Evolutionary conservation across 2,113 vertebrate species (phyloP), one percentile per base, ranked within the genome.

Genomic region (Periophthalmodon schlosseri): DNA sequence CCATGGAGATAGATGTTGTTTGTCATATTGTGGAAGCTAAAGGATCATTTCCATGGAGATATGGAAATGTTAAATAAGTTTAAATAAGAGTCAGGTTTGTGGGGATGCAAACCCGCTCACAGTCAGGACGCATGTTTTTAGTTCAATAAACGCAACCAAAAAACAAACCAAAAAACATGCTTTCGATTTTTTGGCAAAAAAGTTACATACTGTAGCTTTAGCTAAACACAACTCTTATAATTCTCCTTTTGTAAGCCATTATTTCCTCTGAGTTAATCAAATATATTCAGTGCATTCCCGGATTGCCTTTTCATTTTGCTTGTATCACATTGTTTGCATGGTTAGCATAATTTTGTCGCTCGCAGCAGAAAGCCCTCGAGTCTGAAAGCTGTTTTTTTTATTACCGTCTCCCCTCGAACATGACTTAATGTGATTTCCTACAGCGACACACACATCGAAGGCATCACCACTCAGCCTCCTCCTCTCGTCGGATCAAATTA

Each of bases 351-450:
- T 36, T 70, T 24, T 14, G 10, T 65, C 7, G 34, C 34, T 65
- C 36, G 3, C 18, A 10, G 34, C 63, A n/a, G 34, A 65, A 65
- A 65, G 18, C 63, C 34, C 34, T 65, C 5, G 18, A n/a, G 20
- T 39, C 16, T 65, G 7, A 65, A 44, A 5, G 63, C 63, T 21
- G 63, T 36, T n/a, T 65, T 64, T 63, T 64, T 65, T 39, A 39
- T 39, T 44, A n/a, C 20, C 10, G 33, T 65, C 63, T 65, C 18
- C 34, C 63, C 63, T 65, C 69, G 66, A 70, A 50, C 66, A 72
- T 67, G 68, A 73, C n/a, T 52, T 64, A 69, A 74, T 50, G 54
- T 65, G 49, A 60, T 77, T 77, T 76, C 21, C 65, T 66, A 54
- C 72, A 73, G 24, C 69, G 50, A 67, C 72, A 5, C 60, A 67